Conservation (phyloP, 2,113 vertebrate genomes). For the Pholis gunnellus region DNA sequence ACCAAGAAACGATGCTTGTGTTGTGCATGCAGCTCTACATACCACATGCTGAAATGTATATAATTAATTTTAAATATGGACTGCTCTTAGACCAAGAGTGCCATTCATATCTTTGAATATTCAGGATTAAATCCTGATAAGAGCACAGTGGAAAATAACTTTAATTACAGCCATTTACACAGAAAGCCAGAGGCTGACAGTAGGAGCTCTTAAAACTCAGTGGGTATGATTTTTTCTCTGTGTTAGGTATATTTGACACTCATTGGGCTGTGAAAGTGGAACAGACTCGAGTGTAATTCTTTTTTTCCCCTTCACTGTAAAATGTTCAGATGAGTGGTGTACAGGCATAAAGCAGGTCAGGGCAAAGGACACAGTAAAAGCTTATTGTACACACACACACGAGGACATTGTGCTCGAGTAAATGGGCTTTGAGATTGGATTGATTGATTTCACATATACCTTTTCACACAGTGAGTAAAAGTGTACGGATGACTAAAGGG, state of each 20-base stretch:
- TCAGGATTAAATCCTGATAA: conserved; percentile 1
- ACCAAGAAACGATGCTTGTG: not conserved
- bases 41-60: not conserved
- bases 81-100: not conserved
- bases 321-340: conserved; percentile 21
- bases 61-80: not conserved
- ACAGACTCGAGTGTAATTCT: not conserved
- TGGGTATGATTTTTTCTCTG: not conserved
- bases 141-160: not conserved
- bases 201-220: conserved; percentile 36
- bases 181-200: not conserved
- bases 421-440: not conserved
- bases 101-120: not conserved
- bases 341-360: not conserved
- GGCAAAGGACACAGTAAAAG: not conserved
- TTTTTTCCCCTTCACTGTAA: not conserved
- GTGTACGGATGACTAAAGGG: not conserved
- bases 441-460: not conserved
- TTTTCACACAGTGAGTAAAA: not conserved
- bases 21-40: not conserved
- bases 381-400: not conserved
- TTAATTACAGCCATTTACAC: conserved; percentile 15
- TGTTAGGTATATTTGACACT: conserved; percentile 28
- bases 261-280: conserved; percentile 5
- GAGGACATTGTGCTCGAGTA: not conserved